Evolutionary conservation across 2,113 vertebrate species (phyloP).

Genomic region (Zootoca vivipara): DNA sequence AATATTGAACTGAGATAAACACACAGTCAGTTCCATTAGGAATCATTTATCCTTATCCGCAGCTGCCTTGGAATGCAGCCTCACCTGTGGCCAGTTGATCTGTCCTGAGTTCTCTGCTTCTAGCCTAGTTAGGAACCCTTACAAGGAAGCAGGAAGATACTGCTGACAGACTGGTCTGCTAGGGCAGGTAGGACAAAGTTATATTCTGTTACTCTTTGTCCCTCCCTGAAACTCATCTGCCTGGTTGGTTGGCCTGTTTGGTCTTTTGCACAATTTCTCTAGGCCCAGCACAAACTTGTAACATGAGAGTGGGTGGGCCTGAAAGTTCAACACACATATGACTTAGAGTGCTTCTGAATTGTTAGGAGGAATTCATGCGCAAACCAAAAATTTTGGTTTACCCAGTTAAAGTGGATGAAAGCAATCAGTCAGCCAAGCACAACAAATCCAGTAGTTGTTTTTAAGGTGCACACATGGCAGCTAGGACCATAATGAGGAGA

Average conservation of each 20-base stretch:
- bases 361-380: too few species aligned
- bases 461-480: too few species aligned
- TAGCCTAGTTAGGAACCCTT: background rate
- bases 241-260: background rate
- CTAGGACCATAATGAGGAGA: too few species aligned
- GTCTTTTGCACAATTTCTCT: background rate
- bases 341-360: too few species aligned
- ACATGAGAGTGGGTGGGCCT: too few species aligned
- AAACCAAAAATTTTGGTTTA: too few species aligned
- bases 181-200: too few species aligned
- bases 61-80: background rate
- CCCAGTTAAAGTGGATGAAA: too few species aligned
- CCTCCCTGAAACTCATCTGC: background rate
- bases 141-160: background rate
- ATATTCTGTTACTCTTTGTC: background rate
- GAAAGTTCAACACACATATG: too few species aligned
- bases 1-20: background rate
- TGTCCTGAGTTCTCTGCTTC: background rate
- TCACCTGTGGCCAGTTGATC: background rate
- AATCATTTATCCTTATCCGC: background rate
- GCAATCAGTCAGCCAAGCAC: too few species aligned
- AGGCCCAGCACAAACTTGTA: too few species aligned
- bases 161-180: background rate
- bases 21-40: background rate
- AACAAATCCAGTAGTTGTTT: too few species aligned